Evolutionary conservation across 2,888 invertebrate species (phyloP).

Genomic region (Rapana venosa): DNA sequence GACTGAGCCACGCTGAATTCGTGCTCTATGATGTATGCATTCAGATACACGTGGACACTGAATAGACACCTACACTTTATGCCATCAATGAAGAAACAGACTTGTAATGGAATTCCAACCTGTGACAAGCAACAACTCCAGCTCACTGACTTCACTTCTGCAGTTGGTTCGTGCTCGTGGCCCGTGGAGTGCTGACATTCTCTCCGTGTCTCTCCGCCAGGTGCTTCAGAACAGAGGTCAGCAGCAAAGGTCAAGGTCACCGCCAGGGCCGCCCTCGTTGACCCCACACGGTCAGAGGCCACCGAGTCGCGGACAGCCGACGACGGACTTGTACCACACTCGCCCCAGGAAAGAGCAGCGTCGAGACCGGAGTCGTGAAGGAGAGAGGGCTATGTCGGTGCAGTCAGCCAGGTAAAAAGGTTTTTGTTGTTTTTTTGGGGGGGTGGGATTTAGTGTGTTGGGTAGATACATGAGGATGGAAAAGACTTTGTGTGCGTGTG

Average conservation of each 20-base stretch:
- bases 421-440: not conserved
- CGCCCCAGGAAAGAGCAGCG: conserved; percentile 19
- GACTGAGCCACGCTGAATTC: too few relatives aligned
- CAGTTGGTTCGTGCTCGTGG: not conserved
- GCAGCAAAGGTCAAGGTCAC: conserved; percentile 43
- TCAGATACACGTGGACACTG: too few relatives aligned
- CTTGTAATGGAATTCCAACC: too few relatives aligned
- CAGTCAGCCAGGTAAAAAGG: conserved; percentile 22
- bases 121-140: too few relatives aligned
- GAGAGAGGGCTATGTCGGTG: not conserved
- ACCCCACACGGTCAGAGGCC: conserved; percentile 44
- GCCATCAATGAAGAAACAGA: too few relatives aligned
- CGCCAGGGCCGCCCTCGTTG: not conserved
- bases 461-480: not conserved
- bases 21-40: too few relatives aligned
- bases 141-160: too few relatives aligned
- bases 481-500: not conserved
- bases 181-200: too few relatives aligned
- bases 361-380: conserved; percentile 8
- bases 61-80: too few relatives aligned
- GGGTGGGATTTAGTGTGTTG: not conserved
- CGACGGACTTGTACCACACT: conserved; percentile 52
- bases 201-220: not conserved
- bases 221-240: conserved; percentile 21
- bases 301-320: conserved; percentile 50